phyloP scores from a whole-genome alignment of 2,797 vertebrate genomes.

The Vespertilio murinus region DNA sequence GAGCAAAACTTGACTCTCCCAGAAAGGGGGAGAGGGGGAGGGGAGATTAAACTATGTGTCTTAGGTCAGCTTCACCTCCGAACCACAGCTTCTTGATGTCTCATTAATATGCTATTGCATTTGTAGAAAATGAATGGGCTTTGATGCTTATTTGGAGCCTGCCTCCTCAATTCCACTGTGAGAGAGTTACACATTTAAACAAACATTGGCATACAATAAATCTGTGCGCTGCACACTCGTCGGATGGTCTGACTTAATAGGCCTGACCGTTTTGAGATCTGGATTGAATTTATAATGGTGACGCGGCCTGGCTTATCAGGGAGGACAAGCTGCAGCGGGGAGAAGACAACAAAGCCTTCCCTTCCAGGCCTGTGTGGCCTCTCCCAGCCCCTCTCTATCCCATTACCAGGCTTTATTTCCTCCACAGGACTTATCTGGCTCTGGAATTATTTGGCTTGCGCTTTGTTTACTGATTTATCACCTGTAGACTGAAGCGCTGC shows the following conservation, averaged over 20 bases:
- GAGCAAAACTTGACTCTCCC: constrained; percentile 46
- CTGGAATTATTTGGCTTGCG: neutral
- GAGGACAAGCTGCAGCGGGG: neutral
- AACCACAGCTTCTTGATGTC: constrained; percentile 38
- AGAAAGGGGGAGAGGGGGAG: neutral
- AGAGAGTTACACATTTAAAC: constrained; percentile 71
- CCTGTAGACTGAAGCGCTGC: neutral
- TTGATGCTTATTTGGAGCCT: constrained; percentile 67
- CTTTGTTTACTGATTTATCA: neutral
- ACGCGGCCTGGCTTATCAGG: neutral
- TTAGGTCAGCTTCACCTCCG: neutral
- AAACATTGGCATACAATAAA: constrained; percentile 66
- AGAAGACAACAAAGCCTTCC: neutral
- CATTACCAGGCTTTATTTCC: neutral
- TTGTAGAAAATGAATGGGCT: constrained; percentile 67
- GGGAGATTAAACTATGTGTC: neutral
- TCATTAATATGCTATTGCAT: constrained; percentile 65
- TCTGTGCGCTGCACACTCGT: neutral
- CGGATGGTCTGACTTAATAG: constrained; percentile 9
- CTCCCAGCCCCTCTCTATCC: neutral
- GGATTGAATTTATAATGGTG: constrained; percentile 22
- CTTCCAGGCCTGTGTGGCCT: rapidly evolving
- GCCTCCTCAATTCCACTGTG: constrained; percentile 54
- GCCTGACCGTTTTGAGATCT: constrained; percentile 47
- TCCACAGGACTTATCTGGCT: neutral